Evolutionary conservation across 37 sponge, comb jelly and placozoan genomes (phyloP), one percentile per base, ranked within the genome.

Genomic region (Theonella swinhoei): DNA sequence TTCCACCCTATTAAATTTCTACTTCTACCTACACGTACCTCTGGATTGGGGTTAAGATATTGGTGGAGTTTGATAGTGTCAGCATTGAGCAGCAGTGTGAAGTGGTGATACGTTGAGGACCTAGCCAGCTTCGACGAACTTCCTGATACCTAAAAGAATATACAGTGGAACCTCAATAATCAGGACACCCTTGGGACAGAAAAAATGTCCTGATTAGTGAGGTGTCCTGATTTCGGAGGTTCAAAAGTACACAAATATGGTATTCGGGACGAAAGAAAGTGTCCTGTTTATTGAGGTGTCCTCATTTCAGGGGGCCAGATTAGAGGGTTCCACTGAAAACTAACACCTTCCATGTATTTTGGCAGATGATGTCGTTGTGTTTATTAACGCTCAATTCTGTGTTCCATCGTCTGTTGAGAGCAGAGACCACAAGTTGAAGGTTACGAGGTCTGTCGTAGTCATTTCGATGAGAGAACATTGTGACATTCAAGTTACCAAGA

Each of bases 401-500:
- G 40, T 72, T 78, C 94, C 94, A 96, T 32, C 41, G 28, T 38
- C 75, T 77, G 24, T 81, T 79, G 38, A 96, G 33, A 23, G 85
- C 76, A 2, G 79, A 74, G 42, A 76, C 74, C 11, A 90, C 79
- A 43, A 75, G 68, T 35, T 85, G 64, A n/a, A 96, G 73, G 68
- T 93, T 92, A 14, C 85, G 65, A 22, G 54, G 75, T 38, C 96
- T 37, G 36, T 84, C 62, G 74, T 96, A 92, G 75, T 84, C 87
- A 20, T 31, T 23, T 32, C 80, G 41, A 42, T 75, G 65, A 3
- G 88, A 63, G 68, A 96, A 90, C 28, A 96, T 37, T 42, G 94
- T 89, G 47, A 80, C 60, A 80, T 96, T 96, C 40, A 90, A 41
- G 77, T 96, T 96, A 0, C 91, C 94, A 22, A 82, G 40, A 72